phyloP scores from a whole-genome alignment of 2,113 vertebrate species.

The Neotragus pygmaeus region DNA sequence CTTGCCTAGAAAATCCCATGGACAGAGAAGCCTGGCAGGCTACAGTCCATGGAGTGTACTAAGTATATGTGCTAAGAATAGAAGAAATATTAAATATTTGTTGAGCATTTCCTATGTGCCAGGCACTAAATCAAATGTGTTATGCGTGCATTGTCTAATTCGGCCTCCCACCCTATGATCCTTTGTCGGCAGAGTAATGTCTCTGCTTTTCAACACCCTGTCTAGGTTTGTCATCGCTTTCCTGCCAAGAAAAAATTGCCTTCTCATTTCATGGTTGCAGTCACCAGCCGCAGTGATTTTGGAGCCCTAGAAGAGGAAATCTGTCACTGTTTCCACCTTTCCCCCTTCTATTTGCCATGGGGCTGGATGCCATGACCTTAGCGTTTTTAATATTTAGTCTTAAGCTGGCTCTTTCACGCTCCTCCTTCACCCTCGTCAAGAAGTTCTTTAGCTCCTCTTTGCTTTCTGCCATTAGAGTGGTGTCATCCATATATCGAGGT shows the following conservation, averaged over 20 bases:
- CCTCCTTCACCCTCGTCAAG: not conserved
- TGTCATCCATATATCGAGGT: not conserved
- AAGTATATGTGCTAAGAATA: not conserved
- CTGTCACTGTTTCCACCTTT: not conserved
- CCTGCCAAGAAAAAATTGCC: not conserved
- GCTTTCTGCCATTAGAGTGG: not conserved
- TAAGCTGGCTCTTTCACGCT: not conserved
- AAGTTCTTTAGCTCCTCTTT: not conserved
- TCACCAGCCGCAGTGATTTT: not conserved
- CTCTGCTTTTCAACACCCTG: not conserved
- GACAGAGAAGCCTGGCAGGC: not conserved
- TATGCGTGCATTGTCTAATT: not conserved
- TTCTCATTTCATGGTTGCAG: not conserved
- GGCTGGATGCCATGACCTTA: not conserved
- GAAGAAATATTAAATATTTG: conserved; percentile 32
- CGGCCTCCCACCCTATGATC: not conserved
- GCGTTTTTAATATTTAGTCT: not conserved
- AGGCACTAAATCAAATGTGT: conserved; percentile 20
- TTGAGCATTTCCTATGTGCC: not conserved
- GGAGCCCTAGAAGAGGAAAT: not conserved
- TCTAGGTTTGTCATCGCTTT: not conserved
- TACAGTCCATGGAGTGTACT: not conserved
- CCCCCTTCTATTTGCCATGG: not conserved
- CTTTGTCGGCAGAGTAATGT: not conserved
- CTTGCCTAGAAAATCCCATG: not conserved